These are phyloP conservation scores for Eleutherodactylus coqui DNA, from an alignment of 2,797 vertebrate genomes.

Conservation along the genomic window DNA sequence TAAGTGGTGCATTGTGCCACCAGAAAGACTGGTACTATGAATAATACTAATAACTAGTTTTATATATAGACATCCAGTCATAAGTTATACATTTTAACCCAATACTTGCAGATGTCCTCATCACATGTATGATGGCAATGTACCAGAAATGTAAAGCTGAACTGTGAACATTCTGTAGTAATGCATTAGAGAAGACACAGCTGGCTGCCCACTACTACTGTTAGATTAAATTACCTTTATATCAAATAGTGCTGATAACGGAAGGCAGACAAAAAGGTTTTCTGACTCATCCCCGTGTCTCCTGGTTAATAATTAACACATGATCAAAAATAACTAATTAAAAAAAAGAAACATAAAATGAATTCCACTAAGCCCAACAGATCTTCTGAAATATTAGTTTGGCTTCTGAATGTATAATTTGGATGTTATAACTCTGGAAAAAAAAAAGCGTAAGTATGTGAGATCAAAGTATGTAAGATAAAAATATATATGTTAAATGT, in stretches of 20 bases:
- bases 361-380: not conserved
- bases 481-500: too few species aligned
- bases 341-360: not conserved
- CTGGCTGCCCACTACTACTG: not conserved
- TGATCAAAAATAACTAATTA: conserved; percentile 31
- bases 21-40: too few species aligned
- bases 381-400: not conserved
- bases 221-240: conserved; percentile 26
- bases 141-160: not conserved
- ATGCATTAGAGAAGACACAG: conserved; percentile 1
- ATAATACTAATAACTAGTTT: too few species aligned
- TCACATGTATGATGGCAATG: not conserved
- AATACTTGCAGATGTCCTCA: not conserved
- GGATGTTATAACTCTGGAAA: not conserved
- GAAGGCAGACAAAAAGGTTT: conserved; percentile 29
- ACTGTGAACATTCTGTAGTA: not conserved
- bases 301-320: conserved; percentile 22
- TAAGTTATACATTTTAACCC: not conserved
- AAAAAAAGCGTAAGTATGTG: too few species aligned
- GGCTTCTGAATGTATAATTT: not conserved
- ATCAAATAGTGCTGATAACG: not conserved
- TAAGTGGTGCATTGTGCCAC: too few species aligned
- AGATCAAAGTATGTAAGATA: too few species aligned
- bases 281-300: conserved; percentile 6
- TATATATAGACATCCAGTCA: not conserved